Evolutionary conservation across 2,888 invertebrate genomes (phyloP), one percentile per base, ranked within the genome.

Genomic region (Drosophila fulvimacula): DNA sequence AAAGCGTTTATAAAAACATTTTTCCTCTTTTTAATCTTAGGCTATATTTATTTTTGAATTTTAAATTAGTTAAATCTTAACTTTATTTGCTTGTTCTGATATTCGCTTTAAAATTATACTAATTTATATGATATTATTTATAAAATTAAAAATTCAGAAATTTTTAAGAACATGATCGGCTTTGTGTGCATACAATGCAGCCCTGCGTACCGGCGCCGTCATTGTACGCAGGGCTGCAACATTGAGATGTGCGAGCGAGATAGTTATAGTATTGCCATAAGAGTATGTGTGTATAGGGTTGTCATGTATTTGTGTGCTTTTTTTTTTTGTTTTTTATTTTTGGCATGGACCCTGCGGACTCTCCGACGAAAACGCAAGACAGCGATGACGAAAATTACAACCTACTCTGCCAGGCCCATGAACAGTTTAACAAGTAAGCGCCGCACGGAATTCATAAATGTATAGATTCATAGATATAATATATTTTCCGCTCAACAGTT

Each of bases 351-450:
- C 67, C 84, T 62, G 79, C 81, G 71, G 84, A 90, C 65, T 86
- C 82, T 70, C 89, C 90, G 56, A 89, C 89, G 53, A 90, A 84
- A 81, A 73, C 81, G 72, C 89, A 88, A 71, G 57, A 70, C 48
- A 76, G 73, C 72, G 86, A 90, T 62, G 89, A 89, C 71, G 86
- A 91, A 52, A 91, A 92, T 59, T 91, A 90, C 59, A 91, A 83
- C 65, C 80, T 92, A 56, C 83, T 92, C 41, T 83, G 90, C 44
- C 90, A 90, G 64, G 91, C 92, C 7, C 89, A 91, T 64, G 90
- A 91, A 62, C 90, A 91, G 53, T 92, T 93, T 62, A 91, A 88
- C 63, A 90, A 78, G 92, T 92, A 79, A 79, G 79, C 39, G 27
- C 19, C 21, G 13, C 21, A 21, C 17, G 11, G 11, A 49, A 42